Base-by-base conservation (phyloP, 2,113 vertebrate genomes). In the Gorsachius goisagi region DNA sequence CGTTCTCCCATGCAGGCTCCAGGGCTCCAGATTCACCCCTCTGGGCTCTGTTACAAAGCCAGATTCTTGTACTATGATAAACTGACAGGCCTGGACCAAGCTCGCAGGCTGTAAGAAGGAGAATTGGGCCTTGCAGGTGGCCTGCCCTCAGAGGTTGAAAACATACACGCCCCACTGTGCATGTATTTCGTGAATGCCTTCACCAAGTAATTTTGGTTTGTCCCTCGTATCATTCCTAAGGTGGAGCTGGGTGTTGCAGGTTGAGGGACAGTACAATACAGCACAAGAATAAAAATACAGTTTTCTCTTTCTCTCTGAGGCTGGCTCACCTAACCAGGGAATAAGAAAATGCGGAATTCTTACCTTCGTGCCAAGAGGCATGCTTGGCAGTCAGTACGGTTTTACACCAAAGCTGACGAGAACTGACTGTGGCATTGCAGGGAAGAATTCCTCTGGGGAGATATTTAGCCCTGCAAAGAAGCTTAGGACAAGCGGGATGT, bases 371-470 rank as follows among this genome's bases (percentile, higher is more conserved):
- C 97, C 98, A 87, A 99, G 97, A 93, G 98, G 97, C 49, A 95
- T 16, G 32, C 98, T 98, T 39, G 98, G 98, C 24, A 98, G 97
- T 5, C 97, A 77, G 55, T 89, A 97, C 20, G 94, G 95, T 66
- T 94, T 96, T 76, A 98, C 97, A 96, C 98, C 99, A 76, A 98
- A 98, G 97, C 98, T 98, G 45, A 89, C 60, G 28, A 99, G 98
- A 21, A 98, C 93, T 10, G 98, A 91, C 2, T 90, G 92, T 18
- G 97, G 98, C 24, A 98, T 80, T 11, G 89, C 88, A 5, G 98
- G 98, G 93, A 97, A 98, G 60, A 98, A 93, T 94, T 98, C 98
- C 28, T 97, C 93, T 68, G 97, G 97, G 52, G 97, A 98, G n/a
- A 98, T 71, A 14, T 97, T 98, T 33, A 99, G 96, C n/a, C 97